Percentiles rank a stretch among this genome's conserved stretches.
These are phyloP conservation scores for Garrulus glandarius DNA, from an alignment of 2,797 vertebrate genomes.

Conservation along the genomic window DNA sequence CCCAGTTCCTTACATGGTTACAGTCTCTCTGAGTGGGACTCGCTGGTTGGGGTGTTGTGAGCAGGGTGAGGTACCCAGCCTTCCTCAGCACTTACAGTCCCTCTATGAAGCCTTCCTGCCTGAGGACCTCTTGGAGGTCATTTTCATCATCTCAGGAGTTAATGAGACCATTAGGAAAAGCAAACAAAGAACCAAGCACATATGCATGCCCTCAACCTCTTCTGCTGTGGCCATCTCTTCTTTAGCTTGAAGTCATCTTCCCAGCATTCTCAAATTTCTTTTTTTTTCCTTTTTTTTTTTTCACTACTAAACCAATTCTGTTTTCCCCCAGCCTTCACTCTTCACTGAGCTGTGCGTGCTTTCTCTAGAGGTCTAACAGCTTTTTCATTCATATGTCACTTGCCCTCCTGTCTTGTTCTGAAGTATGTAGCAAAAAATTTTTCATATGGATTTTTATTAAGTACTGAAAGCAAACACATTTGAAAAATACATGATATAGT, in stretches of 20 bases:
- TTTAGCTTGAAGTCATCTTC: too few species aligned
- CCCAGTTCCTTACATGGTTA: too few species aligned
- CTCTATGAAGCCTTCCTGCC: too few species aligned
- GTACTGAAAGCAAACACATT: not conserved
- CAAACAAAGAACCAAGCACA: too few species aligned
- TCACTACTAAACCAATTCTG: rapidly evolving
- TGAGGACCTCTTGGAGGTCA: too few species aligned
- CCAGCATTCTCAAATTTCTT: too few species aligned
- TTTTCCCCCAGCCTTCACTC: not conserved
- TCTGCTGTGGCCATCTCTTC: not conserved
- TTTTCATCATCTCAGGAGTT: too few species aligned
- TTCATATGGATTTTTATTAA: not conserved
- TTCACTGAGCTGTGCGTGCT: not conserved
- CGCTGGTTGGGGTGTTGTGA: too few species aligned
- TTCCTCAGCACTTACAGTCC: too few species aligned
- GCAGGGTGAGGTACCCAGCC: too few species aligned
- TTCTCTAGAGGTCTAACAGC: not conserved
- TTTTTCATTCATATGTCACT: not conserved
- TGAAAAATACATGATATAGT: not conserved
- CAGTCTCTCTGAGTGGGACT: too few species aligned
- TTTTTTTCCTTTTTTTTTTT: not conserved
- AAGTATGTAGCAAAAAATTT: not conserved
- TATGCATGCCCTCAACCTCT: not conserved
- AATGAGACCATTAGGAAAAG: too few species aligned
- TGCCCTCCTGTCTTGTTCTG: not conserved